These are phyloP conservation scores for Enteromius trimaculatus DNA, from an alignment of 2,797 vertebrate genomes.

Conservation along the genomic window DNA sequence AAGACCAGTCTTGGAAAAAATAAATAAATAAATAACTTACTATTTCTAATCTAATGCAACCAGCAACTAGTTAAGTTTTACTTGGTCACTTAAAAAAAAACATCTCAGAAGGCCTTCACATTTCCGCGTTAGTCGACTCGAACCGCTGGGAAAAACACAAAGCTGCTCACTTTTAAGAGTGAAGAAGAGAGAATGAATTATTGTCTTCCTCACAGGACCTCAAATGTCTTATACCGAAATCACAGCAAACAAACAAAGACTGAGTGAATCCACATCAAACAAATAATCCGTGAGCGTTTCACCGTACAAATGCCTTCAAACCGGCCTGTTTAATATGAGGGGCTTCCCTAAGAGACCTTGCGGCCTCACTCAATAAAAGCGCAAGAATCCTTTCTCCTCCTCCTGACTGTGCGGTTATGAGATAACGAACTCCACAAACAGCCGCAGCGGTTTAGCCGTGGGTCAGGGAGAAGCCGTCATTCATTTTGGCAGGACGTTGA, in stretches of 20 bases:
- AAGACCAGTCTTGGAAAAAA: not conserved
- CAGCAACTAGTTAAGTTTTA: not conserved
- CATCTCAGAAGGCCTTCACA: not conserved
- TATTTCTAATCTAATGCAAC: not conserved
- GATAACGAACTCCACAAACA: conserved; percentile 20
- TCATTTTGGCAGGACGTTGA: conserved; percentile 27
- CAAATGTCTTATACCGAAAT: conserved; percentile 28
- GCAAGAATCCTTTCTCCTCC: not conserved
- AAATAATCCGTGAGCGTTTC: conserved; percentile 28
- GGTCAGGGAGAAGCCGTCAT: conserved; percentile 21
- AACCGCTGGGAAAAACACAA: not conserved
- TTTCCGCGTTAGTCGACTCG: not conserved
- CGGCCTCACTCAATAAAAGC: conserved; percentile 29
- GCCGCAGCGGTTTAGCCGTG: conserved; percentile 5
- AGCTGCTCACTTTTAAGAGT: not conserved
- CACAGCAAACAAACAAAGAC: conserved; percentile 43
- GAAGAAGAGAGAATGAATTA: conserved; percentile 2
- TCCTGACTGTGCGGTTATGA: conserved; percentile 16
- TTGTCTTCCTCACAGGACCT: not conserved
- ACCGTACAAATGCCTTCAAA: conserved; percentile 34
- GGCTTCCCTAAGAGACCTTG: conserved; percentile 28
- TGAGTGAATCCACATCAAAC: conserved; percentile 40
- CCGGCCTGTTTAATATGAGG: conserved; percentile 41
- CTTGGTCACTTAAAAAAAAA: not conserved
- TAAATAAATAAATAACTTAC: no score